Evolutionary conservation across 1,140 invertebrate species (phyloP).

Genomic region (Aethina tumida): DNA sequence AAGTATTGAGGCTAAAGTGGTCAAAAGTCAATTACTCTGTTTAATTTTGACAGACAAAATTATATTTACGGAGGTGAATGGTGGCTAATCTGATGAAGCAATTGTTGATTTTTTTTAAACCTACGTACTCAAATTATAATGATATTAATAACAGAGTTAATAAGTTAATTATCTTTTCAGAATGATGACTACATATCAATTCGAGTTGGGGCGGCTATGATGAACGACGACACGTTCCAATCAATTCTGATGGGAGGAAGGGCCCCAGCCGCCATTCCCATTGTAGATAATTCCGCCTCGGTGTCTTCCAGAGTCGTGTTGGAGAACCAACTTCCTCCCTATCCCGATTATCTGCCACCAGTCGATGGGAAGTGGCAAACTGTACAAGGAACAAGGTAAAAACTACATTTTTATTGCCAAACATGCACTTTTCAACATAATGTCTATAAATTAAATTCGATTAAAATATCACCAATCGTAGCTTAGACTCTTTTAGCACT

Average conservation of each 20-base stretch:
- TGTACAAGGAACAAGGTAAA: slow-evolving; percentile 43
- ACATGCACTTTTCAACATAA: too few relatives aligned
- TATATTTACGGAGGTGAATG: too few relatives aligned
- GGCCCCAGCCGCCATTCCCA: slow-evolving; percentile 19
- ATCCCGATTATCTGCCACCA: slow-evolving; percentile 37
- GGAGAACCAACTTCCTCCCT: slow-evolving; percentile 40
- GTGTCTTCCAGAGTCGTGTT: slow-evolving; percentile 21
- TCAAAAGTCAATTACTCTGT: too few relatives aligned
- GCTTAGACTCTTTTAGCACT: too few relatives aligned
- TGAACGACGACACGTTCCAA: slow-evolving; percentile 27
- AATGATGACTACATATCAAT: slow-evolving; percentile 39
- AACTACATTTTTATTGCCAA: too few relatives aligned
- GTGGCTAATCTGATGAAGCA: too few relatives aligned
- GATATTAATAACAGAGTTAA: not conserved
- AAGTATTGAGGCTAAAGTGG: too few relatives aligned
- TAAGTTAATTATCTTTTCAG: slow-evolving; percentile 23
- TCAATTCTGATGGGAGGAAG: slow-evolving; percentile 25
- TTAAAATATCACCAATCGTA: too few relatives aligned
- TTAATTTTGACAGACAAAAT: too few relatives aligned
- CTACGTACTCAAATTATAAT: too few relatives aligned
- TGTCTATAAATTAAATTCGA: too few relatives aligned
- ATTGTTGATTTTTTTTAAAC: too few relatives aligned
- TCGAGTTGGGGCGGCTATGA: slow-evolving; percentile 25
- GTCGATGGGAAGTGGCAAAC: slow-evolving; percentile 46
- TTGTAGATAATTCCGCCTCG: slow-evolving; percentile 18